Conservation (phyloP, 2,797 vertebrate genomes). For the Parauchenoglanis punctatus region DNA sequence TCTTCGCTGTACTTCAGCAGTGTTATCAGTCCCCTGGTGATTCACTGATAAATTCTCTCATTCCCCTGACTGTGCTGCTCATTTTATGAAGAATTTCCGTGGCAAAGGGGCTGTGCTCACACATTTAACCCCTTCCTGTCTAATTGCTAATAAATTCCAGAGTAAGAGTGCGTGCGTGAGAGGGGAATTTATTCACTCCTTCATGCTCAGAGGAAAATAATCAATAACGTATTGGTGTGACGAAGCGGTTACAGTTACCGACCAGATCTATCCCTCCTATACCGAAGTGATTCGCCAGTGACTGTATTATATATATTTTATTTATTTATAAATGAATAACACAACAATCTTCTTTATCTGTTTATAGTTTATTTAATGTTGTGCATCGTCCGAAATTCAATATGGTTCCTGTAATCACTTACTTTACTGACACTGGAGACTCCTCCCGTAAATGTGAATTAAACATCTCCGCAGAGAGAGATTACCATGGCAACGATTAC, state of each 20-base stretch:
- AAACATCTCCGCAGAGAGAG: background rate
- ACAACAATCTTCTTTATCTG: too few relatives aligned
- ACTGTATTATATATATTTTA: too few relatives aligned
- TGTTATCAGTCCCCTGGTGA: background rate
- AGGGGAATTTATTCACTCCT: background rate
- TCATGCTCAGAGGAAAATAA: background rate
- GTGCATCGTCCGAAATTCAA: background rate
- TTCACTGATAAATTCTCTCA: background rate
- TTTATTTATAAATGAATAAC: background rate
- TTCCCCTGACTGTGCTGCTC: background rate
- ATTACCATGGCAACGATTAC: background rate
- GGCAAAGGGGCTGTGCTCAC: background rate
- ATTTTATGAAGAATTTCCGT: background rate
- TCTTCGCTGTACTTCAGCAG: background rate
- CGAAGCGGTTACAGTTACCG: background rate
- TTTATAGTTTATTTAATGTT: background rate
- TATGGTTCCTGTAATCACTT: background rate
- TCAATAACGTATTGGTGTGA: background rate
- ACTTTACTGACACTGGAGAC: background rate
- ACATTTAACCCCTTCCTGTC: background rate
- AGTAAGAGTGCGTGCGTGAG: background rate
- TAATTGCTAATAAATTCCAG: background rate
- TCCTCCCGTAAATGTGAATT: background rate
- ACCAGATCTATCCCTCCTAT: background rate
- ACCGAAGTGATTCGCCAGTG: background rate